Conservation (phyloP, 2,797 vertebrate species). For the Trachurus trachurus region DNA sequence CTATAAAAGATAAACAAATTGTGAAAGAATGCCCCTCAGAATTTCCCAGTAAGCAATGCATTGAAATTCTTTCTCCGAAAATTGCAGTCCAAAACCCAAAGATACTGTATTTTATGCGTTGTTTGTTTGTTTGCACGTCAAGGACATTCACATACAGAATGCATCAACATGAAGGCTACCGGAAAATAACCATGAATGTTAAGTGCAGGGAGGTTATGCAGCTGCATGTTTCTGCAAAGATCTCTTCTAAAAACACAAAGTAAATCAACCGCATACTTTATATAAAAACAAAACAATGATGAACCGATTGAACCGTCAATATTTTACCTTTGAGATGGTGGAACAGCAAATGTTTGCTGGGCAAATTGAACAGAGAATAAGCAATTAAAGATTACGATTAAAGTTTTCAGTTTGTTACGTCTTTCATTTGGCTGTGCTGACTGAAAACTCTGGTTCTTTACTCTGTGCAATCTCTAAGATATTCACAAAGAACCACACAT, state of each 20-base stretch:
- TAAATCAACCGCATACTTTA: background rate
- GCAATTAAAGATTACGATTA: background rate
- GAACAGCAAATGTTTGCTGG: background rate
- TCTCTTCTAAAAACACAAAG: background rate
- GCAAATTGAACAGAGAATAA: background rate
- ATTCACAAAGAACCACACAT: background rate
- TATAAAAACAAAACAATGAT: background rate
- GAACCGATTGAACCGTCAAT: background rate
- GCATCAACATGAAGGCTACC: background rate
- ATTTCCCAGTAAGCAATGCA: too few species aligned
- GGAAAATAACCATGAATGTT: background rate
- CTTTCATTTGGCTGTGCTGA: background rate
- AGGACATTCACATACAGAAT: background rate
- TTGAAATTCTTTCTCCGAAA: background rate
- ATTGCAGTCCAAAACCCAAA: slow-evolving; percentile 3
- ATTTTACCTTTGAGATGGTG: background rate
- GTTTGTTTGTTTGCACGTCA: background rate
- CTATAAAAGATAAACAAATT: background rate
- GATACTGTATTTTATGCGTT: background rate
- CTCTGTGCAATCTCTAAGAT: background rate
- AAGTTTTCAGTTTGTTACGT: background rate
- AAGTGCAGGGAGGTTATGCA: background rate
- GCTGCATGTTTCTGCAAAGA: background rate
- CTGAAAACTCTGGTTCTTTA: slow-evolving; percentile 3
- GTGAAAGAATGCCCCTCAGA: background rate